Evolutionary conservation across 2,888 invertebrate species (phyloP), one percentile per base, ranked within the genome.

Genomic region (Eupithecia vulgata): DNA sequence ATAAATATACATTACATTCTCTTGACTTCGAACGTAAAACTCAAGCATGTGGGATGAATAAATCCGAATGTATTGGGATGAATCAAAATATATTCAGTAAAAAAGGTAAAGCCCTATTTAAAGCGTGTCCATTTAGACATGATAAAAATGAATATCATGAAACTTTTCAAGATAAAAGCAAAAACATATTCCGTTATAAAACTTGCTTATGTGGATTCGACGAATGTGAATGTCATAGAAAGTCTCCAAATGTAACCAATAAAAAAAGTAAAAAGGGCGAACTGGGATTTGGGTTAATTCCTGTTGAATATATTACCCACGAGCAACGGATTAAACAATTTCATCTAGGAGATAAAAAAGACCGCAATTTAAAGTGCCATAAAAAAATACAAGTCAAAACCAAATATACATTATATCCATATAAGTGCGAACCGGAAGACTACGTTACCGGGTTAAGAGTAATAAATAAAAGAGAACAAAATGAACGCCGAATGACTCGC

Each of bases 341-440:
- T 25, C 12, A 25, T 25, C 25, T 25, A 57, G 57, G 57, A 57
- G 25, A 57, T 25, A 57, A 25, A 57, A 21, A 25, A 57, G 57
- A 25, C 1, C 25, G 21, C 57, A 12, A 57, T 5, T 52, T 21
- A 21, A 25, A 3, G 10, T 25, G 25, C 25, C 21, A 57, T 57
- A 57, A 57, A 57, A 57, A 57, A 57, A 57, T 25, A 57, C 57
- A 21, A 13, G 57, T 57, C 25, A 57, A 57, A 57, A 57, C 13
- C 25, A 57, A 57, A 57, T 25, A 57, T 57, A 57, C 57, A 0
- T 25, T 57, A 25, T 57, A 12, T 21, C 25, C 57, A 57, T 12
- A 25, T 57, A 57, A 57, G 1, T 25, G 12, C 25, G 13, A 25
- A 57, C 25, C 25, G 12, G 25, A 25, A 57, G 12, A 57, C 25